These are phyloP conservation scores for Drosophila seguyi DNA, from an alignment of 1,140 invertebrate genomes.

Conservation along the genomic window DNA sequence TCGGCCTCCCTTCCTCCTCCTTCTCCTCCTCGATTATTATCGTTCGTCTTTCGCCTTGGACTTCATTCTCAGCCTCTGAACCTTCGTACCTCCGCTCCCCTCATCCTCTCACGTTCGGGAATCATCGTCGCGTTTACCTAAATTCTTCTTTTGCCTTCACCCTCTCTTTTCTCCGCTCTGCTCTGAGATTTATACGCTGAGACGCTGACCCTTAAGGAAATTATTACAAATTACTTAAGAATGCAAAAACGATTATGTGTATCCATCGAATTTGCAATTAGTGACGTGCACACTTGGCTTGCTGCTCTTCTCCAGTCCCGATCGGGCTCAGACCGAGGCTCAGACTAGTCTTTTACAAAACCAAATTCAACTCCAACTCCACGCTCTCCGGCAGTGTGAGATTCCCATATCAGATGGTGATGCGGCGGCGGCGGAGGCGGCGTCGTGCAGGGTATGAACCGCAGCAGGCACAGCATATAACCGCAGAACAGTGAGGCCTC, in stretches of 20 bases:
- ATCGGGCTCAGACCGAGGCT: constrained; percentile 14
- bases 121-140: constrained; percentile 59
- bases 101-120: constrained; percentile 24
- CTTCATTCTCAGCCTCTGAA: constrained; percentile 10
- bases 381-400: constrained; percentile 54
- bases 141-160: constrained; percentile 51
- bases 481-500: constrained; percentile 44
- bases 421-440: constrained; percentile 13
- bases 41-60: constrained; percentile 38
- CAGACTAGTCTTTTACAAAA: constrained; percentile 39
- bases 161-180: constrained; percentile 48
- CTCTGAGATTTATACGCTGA: constrained; percentile 77
- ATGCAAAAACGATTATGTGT: constrained; percentile 85
- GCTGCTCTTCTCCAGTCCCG: constrained; percentile 32
- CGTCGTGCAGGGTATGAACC: constrained; percentile 53
- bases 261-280: constrained; percentile 85
- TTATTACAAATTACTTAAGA: constrained; percentile 85
- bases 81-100: constrained; percentile 1
- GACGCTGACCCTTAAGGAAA: constrained; percentile 84
- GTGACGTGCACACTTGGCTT: constrained; percentile 78
- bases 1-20: constrained; percentile 12
- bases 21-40: constrained; percentile 65
- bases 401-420: constrained; percentile 68
- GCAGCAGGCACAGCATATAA: constrained; percentile 60
- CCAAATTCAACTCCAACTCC: constrained; percentile 40